phyloP scores from a whole-genome alignment of 2,888 invertebrate genomes.

The Phengaris arion region DNA sequence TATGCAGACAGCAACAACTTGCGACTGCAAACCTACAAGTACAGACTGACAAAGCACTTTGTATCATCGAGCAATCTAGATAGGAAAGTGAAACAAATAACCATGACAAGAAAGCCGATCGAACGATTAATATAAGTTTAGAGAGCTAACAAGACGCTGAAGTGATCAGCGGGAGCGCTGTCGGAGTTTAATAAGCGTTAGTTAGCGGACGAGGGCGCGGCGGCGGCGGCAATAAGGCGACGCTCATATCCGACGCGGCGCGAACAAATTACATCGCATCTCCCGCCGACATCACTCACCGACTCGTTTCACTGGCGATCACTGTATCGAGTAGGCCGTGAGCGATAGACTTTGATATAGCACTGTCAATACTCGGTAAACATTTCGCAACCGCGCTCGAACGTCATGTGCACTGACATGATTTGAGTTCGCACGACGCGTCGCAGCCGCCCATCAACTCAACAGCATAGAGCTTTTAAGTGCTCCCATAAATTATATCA shows the following conservation, averaged over 20 bases:
- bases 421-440: slow-evolving; percentile 14
- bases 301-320: slow-evolving; percentile 44
- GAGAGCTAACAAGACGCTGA: slow-evolving; percentile 76
- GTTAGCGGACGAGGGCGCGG: slow-evolving; percentile 66
- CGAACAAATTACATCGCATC: slow-evolving; percentile 57
- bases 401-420: slow-evolving; percentile 15
- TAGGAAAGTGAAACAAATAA: slow-evolving; percentile 59
- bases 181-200: slow-evolving; percentile 79
- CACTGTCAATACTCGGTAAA: slow-evolving; percentile 33
- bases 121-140: slow-evolving; percentile 77
- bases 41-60: neutral
- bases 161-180: slow-evolving; percentile 76
- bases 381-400: slow-evolving; percentile 35
- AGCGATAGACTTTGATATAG: slow-evolving; percentile 45
- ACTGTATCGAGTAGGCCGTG: slow-evolving; percentile 49
- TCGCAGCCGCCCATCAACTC: neutral
- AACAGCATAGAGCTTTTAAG: slow-evolving; percentile 1
- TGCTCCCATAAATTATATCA: neutral
- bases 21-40: neutral
- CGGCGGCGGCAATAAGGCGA: slow-evolving; percentile 68
- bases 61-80: neutral
- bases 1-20: neutral
- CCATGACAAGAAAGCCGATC: slow-evolving; percentile 54
- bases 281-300: slow-evolving; percentile 46
- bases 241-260: slow-evolving; percentile 71